A percentile compares a stretch with the other conserved stretches of the same genome.
These are phyloP conservation scores for Spicauda simplicius DNA, from an alignment of 2,888 invertebrate species.

Conservation along the genomic window DNA sequence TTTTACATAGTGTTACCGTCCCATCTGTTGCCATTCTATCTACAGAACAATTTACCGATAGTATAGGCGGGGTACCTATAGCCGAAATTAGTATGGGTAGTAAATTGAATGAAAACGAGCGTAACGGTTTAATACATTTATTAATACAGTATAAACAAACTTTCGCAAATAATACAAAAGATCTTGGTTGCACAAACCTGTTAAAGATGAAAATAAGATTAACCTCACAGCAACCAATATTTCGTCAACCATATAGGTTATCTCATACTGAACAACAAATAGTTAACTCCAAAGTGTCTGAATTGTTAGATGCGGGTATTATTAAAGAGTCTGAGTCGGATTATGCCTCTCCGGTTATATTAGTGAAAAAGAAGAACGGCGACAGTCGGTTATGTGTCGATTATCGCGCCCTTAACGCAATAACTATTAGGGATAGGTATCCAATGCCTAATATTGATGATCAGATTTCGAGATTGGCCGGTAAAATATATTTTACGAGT, in stretches of 20 bases:
- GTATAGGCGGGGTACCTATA: constrained; percentile 34
- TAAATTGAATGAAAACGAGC: constrained; percentile 32
- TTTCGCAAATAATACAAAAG: constrained; percentile 41
- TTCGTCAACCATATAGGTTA: constrained; percentile 40
- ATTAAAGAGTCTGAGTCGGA: constrained; percentile 10
- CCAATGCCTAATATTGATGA: constrained; percentile 47
- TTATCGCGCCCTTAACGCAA: constrained; percentile 3
- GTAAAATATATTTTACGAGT: no score
- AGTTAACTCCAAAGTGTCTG: constrained; percentile 39
- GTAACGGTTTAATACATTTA: constrained; percentile 29
- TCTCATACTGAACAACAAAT: constrained; percentile 38
- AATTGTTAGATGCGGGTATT: constrained; percentile 39
- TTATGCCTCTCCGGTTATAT: constrained; percentile 8
- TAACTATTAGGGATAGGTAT: constrained; percentile 46
- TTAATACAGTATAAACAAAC: constrained; percentile 35
- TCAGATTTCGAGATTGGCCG: no score
- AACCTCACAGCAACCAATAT: constrained; percentile 40
- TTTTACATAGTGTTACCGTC: no score
- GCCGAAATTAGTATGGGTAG: constrained; percentile 31
- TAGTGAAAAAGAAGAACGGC: constrained; percentile 21
- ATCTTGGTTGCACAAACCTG: constrained; percentile 44
- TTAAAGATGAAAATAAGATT: constrained; percentile 41
- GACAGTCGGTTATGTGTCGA: constrained; percentile 17
- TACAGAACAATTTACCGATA: no score
- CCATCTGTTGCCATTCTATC: no score